These are phyloP conservation scores for Galerucella pusilla DNA, from an alignment of 2,888 invertebrate species.

Conservation along the genomic window DNA sequence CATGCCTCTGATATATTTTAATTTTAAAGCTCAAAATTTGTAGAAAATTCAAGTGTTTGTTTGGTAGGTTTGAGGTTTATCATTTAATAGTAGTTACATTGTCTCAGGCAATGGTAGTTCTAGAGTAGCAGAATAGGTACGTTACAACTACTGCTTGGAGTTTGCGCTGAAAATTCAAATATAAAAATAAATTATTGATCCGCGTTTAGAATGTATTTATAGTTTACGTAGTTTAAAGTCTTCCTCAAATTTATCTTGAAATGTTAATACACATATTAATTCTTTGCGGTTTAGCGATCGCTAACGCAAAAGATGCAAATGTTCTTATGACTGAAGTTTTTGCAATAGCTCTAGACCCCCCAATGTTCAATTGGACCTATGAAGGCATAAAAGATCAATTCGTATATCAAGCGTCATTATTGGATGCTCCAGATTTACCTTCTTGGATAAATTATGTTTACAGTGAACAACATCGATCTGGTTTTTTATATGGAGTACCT, in stretches of 20 bases:
- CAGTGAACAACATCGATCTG: slow-evolving; percentile 80
- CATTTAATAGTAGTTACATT: no score
- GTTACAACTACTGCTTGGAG: slow-evolving; percentile 19
- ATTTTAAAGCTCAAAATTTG: no score
- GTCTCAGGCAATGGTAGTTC: slow-evolving; percentile 3
- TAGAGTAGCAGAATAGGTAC: not conserved
- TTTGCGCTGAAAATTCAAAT: slow-evolving; percentile 26
- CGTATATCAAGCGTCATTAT: slow-evolving; percentile 79
- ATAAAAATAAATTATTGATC: slow-evolving; percentile 47
- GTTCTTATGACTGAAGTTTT: slow-evolving; percentile 81
- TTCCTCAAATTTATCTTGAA: slow-evolving; percentile 1
- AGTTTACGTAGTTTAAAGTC: not conserved
- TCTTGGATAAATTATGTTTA: slow-evolving; percentile 88
- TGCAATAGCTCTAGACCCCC: slow-evolving; percentile 80
- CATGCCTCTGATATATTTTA: no score
- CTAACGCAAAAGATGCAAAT: slow-evolving; percentile 62
- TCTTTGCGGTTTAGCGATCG: slow-evolving; percentile 22
- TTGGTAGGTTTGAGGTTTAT: no score
- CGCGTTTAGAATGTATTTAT: slow-evolving; percentile 30
- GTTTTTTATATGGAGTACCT: slow-evolving; percentile 88
- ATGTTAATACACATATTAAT: slow-evolving; percentile 36
- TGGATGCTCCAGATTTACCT: slow-evolving; percentile 85
- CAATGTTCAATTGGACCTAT: slow-evolving; percentile 84
- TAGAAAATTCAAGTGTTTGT: not conserved
- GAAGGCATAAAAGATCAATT: slow-evolving; percentile 71